Percentiles rank a stretch among this genome's conserved stretches.
phyloP scores from a whole-genome alignment of 2,888 invertebrate species.

The Diarsia rubi region DNA sequence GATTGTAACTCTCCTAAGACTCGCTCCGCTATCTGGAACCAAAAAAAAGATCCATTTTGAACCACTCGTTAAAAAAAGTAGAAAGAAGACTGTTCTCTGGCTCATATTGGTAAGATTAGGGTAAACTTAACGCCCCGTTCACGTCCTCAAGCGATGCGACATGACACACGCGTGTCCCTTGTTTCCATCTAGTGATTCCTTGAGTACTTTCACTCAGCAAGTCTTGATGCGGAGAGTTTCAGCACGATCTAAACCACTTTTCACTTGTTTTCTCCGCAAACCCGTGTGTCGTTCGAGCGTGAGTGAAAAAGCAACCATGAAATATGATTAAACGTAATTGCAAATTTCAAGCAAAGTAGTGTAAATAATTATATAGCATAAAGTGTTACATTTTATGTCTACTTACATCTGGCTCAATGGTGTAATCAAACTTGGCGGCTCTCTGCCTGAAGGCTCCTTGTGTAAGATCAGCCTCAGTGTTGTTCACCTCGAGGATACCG shows the following conservation, averaged over 20 bases:
- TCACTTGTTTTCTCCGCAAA: no score
- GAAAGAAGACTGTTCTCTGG: neutral
- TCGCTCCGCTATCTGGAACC: slow-evolving; percentile 70
- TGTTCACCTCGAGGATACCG: slow-evolving; percentile 71
- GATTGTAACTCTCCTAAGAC: slow-evolving; percentile 64
- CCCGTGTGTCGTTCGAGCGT: neutral
- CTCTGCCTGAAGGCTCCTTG: slow-evolving; percentile 75
- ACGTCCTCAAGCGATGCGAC: neutral
- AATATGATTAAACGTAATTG: neutral
- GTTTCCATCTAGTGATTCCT: neutral
- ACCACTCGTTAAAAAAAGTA: neutral
- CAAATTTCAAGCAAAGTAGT: neutral
- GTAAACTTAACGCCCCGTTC: neutral
- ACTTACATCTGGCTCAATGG: slow-evolving; percentile 74
- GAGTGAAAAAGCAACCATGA: neutral
- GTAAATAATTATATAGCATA: neutral
- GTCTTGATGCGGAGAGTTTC: neutral
- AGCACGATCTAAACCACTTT: neutral
- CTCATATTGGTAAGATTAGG: neutral
- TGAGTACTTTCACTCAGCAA: neutral
- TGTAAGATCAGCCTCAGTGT: slow-evolving; percentile 74
- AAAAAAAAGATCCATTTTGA: neutral
- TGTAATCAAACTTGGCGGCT: slow-evolving; percentile 69
- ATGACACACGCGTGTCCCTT: neutral
- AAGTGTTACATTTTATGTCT: neutral